phyloP scores from a whole-genome alignment of 2,113 vertebrate genomes.

The Lates calcarifer region DNA sequence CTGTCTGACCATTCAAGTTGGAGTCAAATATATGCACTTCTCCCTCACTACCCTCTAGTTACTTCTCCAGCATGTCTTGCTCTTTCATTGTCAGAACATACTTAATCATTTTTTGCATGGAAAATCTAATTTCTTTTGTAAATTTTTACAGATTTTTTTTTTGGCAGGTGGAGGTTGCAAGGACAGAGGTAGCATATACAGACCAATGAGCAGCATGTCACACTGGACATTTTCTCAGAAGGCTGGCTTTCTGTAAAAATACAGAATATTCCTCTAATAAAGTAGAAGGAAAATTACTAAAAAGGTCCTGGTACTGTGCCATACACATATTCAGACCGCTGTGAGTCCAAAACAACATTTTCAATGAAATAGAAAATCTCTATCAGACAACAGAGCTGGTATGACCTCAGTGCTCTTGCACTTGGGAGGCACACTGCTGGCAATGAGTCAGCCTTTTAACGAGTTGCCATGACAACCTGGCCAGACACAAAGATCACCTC shows the following conservation, averaged over 20 bases:
- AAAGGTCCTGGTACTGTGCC: background rate
- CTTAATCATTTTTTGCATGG: background rate
- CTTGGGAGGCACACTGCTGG: conserved; percentile 44
- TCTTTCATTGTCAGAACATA: background rate
- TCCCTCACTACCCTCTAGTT: background rate
- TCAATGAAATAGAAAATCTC: conserved; percentile 54
- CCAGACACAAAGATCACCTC: conserved; percentile 72
- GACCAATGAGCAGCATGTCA: background rate
- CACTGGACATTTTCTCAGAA: background rate
- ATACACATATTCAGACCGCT: background rate
- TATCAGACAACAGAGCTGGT: conserved; percentile 47
- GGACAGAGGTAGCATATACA: background rate
- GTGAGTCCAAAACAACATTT: conserved; percentile 13
- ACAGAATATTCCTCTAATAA: background rate
- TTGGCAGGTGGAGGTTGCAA: background rate
- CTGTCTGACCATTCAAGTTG: background rate
- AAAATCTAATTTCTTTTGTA: background rate
- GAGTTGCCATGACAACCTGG: conserved; percentile 65
- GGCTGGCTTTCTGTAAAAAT: background rate
- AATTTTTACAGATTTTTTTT: background rate
- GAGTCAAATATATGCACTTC: background rate
- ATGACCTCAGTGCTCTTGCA: conserved; percentile 53
- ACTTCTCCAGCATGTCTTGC: background rate
- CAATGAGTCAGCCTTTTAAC: conserved; percentile 71
- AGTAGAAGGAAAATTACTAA: background rate